Evolutionary conservation across 2,113 vertebrate genomes (phyloP), one percentile per base, ranked within the genome.

Genomic region (Gambusia holbrooki): DNA sequence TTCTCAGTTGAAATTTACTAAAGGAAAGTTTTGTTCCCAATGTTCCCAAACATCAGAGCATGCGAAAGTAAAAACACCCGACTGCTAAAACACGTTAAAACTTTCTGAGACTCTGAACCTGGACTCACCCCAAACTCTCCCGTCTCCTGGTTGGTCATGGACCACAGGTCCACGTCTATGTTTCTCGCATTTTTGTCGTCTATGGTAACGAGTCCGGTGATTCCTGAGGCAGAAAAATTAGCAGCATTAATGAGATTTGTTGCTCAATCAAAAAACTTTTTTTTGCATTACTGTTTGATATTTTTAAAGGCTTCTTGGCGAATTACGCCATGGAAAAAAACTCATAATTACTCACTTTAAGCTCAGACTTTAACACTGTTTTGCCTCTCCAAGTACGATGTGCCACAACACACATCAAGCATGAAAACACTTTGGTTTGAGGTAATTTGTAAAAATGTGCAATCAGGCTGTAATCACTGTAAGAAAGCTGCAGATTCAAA

Each of bases 111-210:
- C 32, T 25, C 28, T 3, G 33, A 66, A 71, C 27, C 8, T 14
- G 13, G 3, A 79, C 94, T 87, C 80, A 99, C 98, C 93, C 96
- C 94, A 0, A 96, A 99, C 81, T 96, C 93, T 73, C 97, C 97
- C 0, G 94, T 96, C 79, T 96, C 88, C 25, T 94, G 92, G 78
- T 99, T 94, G 0, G 94, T 94, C 98, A 99, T 98, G 66, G 96
- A 95, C 97, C 98, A 99, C 5, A 99, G 91, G 86, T 95, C 94
- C 78, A 99, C 95, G 58, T 99, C 98, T 0, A 96, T 97, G 82
- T 97, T 94, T 19, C 97, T 94, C 88, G 97, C 96, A 28, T 97
- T 97, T 92, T 95, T 97, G 80, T 93, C 91, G 82, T 99, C 97
- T 83, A 96, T 99, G 76, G 94, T 96, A 33, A 99, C 95, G 61